A percentile compares a stretch with the other conserved stretches of the same genome.
Conservation (phyloP, 2,797 vertebrate species). For the Salmo trutta region DNA sequence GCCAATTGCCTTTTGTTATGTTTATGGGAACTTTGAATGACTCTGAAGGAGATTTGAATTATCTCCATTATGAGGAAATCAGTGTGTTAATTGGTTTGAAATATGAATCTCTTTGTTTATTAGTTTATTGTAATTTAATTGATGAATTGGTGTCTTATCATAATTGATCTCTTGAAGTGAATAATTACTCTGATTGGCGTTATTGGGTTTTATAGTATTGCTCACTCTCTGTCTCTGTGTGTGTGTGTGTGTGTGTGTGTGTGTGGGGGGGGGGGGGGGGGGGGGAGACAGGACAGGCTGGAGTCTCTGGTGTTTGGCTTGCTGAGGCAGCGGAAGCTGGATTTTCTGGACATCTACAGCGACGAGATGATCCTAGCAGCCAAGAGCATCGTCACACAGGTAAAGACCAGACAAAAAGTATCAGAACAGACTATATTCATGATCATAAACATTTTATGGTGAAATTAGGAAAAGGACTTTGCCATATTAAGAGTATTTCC, state of each 20-base stretch:
- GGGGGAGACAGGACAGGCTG: conserved; percentile 86
- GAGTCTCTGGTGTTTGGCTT: conserved; percentile 93
- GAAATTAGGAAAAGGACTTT: too few relatives aligned
- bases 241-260: conserved; percentile 30
- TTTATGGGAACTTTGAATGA: neutral
- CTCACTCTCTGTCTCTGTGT: conserved; percentile 83
- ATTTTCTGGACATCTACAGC: conserved; percentile 95
- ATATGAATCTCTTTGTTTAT: neutral
- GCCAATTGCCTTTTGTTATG: neutral
- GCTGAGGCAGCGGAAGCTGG: conserved; percentile 92
- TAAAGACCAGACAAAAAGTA: conserved; percentile 41
- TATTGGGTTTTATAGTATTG: neutral
- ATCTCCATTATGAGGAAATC: neutral
- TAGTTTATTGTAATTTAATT: neutral
- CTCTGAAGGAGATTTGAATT: neutral
- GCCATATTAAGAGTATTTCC: neutral
- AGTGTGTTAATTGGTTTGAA: neutral
- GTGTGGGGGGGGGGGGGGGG: conserved; percentile 68
- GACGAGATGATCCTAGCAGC: conserved; percentile 91
- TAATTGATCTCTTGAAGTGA: neutral
- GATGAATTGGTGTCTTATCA: neutral
- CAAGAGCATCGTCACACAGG: conserved; percentile 91
- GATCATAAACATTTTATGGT: too few relatives aligned
- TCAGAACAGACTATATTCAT: too few relatives aligned
- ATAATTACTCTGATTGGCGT: neutral